A percentile compares a stretch with the other conserved stretches of the same genome.
These are phyloP conservation scores for Nyctibius grandis DNA, from an alignment of 2,797 vertebrate species.

Conservation along the genomic window DNA sequence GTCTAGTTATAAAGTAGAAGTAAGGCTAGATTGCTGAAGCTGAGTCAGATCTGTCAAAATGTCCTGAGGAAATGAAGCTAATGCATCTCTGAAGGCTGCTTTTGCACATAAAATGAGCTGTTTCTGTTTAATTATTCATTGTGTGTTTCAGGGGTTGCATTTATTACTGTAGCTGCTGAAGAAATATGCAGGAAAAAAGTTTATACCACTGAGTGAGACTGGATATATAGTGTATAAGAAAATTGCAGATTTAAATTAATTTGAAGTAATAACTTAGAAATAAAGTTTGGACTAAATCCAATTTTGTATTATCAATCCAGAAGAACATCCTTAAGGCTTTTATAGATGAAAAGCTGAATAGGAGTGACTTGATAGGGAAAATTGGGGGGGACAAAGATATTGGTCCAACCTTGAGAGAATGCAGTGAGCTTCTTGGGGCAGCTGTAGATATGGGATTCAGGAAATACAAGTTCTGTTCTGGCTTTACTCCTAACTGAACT, in stretches of 20 bases:
- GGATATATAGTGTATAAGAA: background rate
- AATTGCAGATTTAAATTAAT: background rate
- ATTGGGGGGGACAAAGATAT: background rate
- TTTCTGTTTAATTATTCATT: background rate
- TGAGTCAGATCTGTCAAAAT: background rate
- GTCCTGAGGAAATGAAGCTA: background rate
- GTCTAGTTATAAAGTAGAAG: background rate
- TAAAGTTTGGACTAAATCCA: background rate
- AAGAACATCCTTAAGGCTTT: background rate
- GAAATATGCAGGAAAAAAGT: background rate
- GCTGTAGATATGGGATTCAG: background rate
- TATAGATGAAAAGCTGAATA: background rate
- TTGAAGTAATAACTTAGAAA: background rate
- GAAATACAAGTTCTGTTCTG: background rate
- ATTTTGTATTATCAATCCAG: background rate
- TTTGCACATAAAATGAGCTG: background rate
- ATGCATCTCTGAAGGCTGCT: background rate
- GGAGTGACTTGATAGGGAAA: background rate
- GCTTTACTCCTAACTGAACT: background rate
- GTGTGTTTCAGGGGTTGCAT: background rate
- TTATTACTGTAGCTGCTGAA: background rate
- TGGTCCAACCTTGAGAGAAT: background rate
- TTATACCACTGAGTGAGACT: background rate
- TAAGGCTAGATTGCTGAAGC: background rate
- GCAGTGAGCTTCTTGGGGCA: background rate